Evolutionary conservation across 2,113 vertebrate species (phyloP).

Genomic region (Pluvialis apricaria): DNA sequence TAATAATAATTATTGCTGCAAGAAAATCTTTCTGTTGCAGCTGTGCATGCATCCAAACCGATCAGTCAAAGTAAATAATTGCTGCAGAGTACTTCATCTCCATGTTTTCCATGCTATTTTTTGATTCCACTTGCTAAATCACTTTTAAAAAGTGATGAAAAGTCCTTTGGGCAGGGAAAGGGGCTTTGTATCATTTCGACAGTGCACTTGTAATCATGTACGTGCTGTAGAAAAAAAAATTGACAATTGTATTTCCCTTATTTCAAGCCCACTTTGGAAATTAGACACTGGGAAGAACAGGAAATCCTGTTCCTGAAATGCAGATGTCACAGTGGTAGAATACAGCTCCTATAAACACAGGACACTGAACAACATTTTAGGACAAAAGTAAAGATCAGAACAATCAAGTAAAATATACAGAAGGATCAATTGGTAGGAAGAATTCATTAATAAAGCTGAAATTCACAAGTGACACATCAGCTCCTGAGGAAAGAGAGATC

Average conservation of each 20-base stretch:
- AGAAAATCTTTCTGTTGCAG: background rate
- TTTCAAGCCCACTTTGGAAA: background rate
- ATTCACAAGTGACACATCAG: background rate
- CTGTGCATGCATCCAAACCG: background rate
- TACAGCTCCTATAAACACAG: background rate
- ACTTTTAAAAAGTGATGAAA: background rate
- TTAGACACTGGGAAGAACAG: background rate
- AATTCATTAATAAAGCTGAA: background rate
- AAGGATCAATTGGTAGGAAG: background rate
- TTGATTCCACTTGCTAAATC: background rate
- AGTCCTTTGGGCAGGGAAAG: background rate
- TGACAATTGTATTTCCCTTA: background rate
- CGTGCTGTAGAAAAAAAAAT: background rate
- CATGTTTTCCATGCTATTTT: background rate
- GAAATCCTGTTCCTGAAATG: conserved; percentile 12
- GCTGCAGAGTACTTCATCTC: background rate
- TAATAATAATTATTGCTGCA: background rate
- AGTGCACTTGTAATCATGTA: background rate
- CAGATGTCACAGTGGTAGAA: background rate
- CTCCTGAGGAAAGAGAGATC: background rate
- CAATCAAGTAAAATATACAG: background rate
- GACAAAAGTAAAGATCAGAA: background rate
- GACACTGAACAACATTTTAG: background rate
- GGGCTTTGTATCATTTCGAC: background rate
- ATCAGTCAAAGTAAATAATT: background rate